Percentiles rank a stretch among this genome's conserved stretches.
These are phyloP conservation scores for Proterorhinus semilunaris DNA, from an alignment of 2,113 vertebrate genomes.

Conservation along the genomic window DNA sequence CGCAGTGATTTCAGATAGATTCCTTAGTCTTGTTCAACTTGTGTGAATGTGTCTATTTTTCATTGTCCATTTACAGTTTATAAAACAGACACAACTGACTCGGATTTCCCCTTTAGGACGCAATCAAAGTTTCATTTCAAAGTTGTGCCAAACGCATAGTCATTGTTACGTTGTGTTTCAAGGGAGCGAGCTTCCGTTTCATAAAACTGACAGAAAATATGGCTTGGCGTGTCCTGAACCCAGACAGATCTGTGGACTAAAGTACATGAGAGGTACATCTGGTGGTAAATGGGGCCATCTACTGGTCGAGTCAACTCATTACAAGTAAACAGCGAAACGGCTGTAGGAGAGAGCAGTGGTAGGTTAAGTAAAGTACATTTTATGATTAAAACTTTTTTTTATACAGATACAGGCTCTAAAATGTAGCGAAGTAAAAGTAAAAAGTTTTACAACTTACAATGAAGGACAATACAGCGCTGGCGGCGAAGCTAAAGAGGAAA, in stretches of 20 bases:
- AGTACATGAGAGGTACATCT: background rate
- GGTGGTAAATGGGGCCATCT: conserved; percentile 37
- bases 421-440: too few species aligned
- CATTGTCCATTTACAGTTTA: background rate
- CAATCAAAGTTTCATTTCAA: too few species aligned
- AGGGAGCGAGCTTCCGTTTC: background rate
- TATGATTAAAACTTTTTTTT: too few species aligned
- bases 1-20: background rate
- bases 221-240: background rate
- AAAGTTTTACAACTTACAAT: too few species aligned
- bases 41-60: background rate
- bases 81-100: background rate
- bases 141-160: too few species aligned
- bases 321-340: background rate
- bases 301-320: background rate
- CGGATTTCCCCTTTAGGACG: background rate
- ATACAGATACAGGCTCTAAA: too few species aligned
- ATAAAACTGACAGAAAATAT: background rate
- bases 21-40: background rate
- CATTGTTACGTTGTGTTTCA: background rate
- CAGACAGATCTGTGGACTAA: background rate
- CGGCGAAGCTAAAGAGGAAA: too few species aligned
- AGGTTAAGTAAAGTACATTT: too few species aligned
- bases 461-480: too few species aligned
- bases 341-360: background rate